Evolutionary conservation across 1,140 invertebrate genomes (phyloP).

Genomic region (Pygmarrhopalites habei): DNA sequence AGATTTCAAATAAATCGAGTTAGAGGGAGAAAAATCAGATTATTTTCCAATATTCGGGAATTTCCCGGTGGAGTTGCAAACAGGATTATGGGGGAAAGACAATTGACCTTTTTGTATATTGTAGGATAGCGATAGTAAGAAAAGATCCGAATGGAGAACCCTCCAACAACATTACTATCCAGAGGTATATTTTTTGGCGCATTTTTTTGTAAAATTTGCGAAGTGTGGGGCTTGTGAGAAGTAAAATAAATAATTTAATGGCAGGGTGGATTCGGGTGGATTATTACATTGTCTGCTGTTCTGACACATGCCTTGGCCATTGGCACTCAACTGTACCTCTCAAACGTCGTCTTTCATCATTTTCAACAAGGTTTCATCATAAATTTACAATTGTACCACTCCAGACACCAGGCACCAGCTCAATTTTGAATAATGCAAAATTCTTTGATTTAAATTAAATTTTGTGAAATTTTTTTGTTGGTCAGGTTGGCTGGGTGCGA

Average conservation of each 20-base stretch:
- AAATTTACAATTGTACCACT: neutral
- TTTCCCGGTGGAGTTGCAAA: too few relatives aligned
- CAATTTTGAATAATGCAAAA: neutral
- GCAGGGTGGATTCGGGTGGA: slow-evolving; percentile 29
- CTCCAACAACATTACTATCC: slow-evolving; percentile 57
- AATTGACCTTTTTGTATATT: too few relatives aligned
- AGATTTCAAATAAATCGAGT: too few relatives aligned
- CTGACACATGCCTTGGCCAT: slow-evolving; percentile 26
- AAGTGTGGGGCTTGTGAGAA: neutral
- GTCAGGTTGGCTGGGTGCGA: slow-evolving; percentile 70
- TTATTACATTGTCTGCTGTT: slow-evolving; percentile 28
- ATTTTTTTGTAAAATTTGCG: neutral
- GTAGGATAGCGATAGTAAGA: slow-evolving; percentile 17
- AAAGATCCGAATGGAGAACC: slow-evolving; percentile 36
- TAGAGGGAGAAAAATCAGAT: too few relatives aligned
- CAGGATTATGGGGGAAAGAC: too few relatives aligned
- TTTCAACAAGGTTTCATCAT: slow-evolving; percentile 21
- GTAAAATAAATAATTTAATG: neutral
- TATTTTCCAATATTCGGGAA: too few relatives aligned
- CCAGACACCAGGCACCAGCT: neutral
- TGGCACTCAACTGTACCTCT: slow-evolving; percentile 29
- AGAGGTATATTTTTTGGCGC: slow-evolving; percentile 46
- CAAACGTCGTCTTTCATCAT: slow-evolving; percentile 29
- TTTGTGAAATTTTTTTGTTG: too few relatives aligned
- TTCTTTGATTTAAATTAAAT: too few relatives aligned